These are phyloP conservation scores for Chromis chromis DNA, from an alignment of 2,797 vertebrate species.

Conservation along the genomic window DNA sequence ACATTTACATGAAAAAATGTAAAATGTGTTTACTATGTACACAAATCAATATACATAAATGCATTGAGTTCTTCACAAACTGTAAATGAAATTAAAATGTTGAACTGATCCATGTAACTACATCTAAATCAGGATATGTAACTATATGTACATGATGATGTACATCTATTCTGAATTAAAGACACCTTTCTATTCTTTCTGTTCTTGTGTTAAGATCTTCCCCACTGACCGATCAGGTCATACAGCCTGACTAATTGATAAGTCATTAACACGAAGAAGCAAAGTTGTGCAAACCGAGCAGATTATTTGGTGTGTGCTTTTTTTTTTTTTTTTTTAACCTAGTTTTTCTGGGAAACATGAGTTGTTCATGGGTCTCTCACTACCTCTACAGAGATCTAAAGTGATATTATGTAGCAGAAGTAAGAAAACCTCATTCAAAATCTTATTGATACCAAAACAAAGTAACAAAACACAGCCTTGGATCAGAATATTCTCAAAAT, in stretches of 20 bases:
- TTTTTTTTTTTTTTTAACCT: background rate
- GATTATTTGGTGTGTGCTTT: no score
- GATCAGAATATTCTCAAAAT: background rate
- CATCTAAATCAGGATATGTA: background rate
- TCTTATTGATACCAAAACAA: background rate
- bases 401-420: background rate
- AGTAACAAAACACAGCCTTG: background rate
- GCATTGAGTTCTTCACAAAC: no score
- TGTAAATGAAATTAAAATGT: no score
- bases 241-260: constrained; percentile 22
- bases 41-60: no score
- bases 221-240: background rate
- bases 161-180: background rate
- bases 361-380: background rate
- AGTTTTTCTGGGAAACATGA: background rate
- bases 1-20: no score
- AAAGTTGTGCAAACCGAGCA: constrained; percentile 1
- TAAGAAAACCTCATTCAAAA: background rate
- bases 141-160: background rate
- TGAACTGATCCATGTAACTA: no score
- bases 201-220: constrained; percentile 7
- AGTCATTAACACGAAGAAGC: constrained; percentile 9
- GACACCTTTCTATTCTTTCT: constrained; percentile 1
- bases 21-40: no score
- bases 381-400: background rate